Percentiles rank a stretch among this genome's conserved stretches.
Evolutionary conservation across 2,888 invertebrate species (phyloP).

Genomic region (Nemurella pictetii): DNA sequence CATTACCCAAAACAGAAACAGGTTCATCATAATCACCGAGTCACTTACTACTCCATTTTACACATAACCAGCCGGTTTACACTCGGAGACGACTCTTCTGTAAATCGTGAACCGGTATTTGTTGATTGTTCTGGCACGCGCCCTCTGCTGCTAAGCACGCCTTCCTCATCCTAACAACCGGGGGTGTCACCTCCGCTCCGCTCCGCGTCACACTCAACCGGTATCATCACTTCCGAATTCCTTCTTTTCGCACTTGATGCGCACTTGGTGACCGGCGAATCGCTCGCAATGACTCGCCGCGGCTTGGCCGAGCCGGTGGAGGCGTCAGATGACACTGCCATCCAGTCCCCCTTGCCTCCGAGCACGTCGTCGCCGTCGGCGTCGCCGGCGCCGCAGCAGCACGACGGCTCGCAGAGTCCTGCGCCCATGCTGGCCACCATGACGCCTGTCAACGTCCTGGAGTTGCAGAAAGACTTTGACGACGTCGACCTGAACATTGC

Average conservation of each 20-base stretch:
- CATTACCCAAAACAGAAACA: constrained; percentile 39
- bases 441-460: constrained; percentile 84
- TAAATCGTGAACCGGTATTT: constrained; percentile 28
- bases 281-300: constrained; percentile 29
- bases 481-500: constrained; percentile 53
- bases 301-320: constrained; percentile 33
- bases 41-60: constrained; percentile 37
- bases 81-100: background rate
- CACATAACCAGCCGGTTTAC: constrained; percentile 26
- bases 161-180: constrained; percentile 8
- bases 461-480: constrained; percentile 68
- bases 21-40: constrained; percentile 41
- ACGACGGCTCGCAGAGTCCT: constrained; percentile 59
- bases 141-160: constrained; percentile 21
- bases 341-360: constrained; percentile 41
- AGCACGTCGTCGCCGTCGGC: constrained; percentile 56
- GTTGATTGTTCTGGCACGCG: constrained; percentile 28
- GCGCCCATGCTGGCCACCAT: constrained; percentile 82
- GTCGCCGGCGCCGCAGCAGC: constrained; percentile 52
- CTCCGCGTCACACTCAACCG: no score
- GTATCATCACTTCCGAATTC: constrained; percentile 11
- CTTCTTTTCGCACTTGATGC: background rate
- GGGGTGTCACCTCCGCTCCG: constrained; percentile 20
- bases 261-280: constrained; percentile 8
- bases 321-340: constrained; percentile 26